phyloP scores from a whole-genome alignment of 2,113 vertebrate genomes.

The Propithecus coquereli region DNA sequence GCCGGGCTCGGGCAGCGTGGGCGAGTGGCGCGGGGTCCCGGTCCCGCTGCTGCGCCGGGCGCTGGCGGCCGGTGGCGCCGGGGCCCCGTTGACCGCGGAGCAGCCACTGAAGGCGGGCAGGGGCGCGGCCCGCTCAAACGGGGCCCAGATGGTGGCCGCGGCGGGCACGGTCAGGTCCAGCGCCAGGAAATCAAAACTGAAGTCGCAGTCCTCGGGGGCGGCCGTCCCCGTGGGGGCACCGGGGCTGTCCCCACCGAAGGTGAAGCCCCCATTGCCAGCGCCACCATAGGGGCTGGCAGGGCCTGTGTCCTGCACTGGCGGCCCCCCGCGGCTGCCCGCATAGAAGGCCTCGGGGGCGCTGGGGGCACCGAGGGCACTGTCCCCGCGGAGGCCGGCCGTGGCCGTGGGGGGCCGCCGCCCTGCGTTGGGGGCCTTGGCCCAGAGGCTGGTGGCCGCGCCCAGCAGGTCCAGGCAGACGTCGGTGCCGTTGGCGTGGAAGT shows the following conservation, averaged over 20 bases:
- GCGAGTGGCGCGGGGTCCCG: constrained; percentile 83
- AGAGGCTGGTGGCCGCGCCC: constrained; percentile 81
- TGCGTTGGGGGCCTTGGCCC: constrained; percentile 87
- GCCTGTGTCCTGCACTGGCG: constrained; percentile 71
- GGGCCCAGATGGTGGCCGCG: constrained; percentile 92
- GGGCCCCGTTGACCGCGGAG: constrained; percentile 71
- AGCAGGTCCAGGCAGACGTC: constrained; percentile 95
- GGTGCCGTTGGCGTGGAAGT: constrained; percentile 98
- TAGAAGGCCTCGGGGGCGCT: constrained; percentile 84
- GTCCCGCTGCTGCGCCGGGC: constrained; percentile 86
- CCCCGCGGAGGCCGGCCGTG: constrained; percentile 73
- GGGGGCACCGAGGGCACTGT: constrained; percentile 74
- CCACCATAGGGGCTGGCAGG: constrained; percentile 89
- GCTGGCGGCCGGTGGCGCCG: constrained; percentile 78
- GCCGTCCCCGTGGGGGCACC: constrained; percentile 72
- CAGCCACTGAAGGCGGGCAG: constrained; percentile 82
- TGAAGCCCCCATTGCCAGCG: constrained; percentile 80
- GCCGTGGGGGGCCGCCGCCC: constrained; percentile 64
- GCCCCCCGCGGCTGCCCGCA: constrained; percentile 63
- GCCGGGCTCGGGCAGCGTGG: constrained; percentile 85
- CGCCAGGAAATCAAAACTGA: constrained; percentile 91
- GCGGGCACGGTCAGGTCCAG: constrained; percentile 81
- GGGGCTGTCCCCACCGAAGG: constrained; percentile 79
- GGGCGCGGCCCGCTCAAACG: constrained; percentile 83
- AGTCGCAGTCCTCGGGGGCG: constrained; percentile 83